A percentile compares a stretch with the other conserved stretches of the same genome.
Conservation (phyloP, 2,113 vertebrate species). For the Suncus etruscus region DNA sequence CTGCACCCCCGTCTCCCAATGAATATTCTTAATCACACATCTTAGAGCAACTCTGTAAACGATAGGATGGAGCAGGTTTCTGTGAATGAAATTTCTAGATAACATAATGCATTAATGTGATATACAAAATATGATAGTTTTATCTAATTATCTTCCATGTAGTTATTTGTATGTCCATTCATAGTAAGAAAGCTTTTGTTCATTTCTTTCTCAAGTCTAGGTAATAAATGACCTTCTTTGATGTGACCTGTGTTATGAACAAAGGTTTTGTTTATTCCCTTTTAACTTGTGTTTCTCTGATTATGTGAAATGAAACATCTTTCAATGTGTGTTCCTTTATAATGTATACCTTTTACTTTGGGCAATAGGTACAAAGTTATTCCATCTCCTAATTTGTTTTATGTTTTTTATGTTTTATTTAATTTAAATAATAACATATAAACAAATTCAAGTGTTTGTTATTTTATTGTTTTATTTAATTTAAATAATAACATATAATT, state of each 20-base stretch:
- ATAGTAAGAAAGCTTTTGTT: background rate
- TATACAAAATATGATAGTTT: constrained; percentile 26
- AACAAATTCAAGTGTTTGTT: no score
- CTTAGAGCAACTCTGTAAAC: background rate
- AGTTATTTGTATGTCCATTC: background rate
- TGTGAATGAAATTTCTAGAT: constrained; percentile 23
- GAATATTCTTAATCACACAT: background rate
- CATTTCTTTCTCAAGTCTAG: background rate
- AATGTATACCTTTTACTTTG: constrained; percentile 36
- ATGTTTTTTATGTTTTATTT: no score
- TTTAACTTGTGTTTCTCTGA: constrained; percentile 43
- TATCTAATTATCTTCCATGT: background rate
- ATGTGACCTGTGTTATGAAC: background rate
- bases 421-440: background rate
- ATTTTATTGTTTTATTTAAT: background rate
- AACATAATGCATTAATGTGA: background rate
- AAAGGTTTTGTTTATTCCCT: constrained; percentile 40
- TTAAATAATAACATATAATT: background rate
- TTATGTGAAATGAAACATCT: background rate
- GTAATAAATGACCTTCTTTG: constrained; percentile 3
- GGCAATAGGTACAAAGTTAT: background rate
- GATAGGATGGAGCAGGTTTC: background rate
- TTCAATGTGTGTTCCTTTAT: constrained; percentile 33
- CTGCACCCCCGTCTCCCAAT: no score
- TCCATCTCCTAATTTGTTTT: background rate